Evolutionary conservation across 2,797 vertebrate species (phyloP), one percentile per base, ranked within the genome.

Genomic region (Acropternis orthonyx): DNA sequence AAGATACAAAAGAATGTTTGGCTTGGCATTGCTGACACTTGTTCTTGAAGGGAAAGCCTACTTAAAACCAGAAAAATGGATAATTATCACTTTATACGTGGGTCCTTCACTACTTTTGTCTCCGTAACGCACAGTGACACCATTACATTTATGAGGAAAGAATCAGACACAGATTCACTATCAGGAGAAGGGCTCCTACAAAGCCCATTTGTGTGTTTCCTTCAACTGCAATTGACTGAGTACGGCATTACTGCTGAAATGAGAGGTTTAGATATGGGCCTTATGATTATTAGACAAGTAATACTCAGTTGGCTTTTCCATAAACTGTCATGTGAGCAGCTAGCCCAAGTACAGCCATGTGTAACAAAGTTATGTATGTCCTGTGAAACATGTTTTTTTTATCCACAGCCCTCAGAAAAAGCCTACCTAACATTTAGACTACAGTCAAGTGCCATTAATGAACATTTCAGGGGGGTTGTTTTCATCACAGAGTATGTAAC

Each of bases 1-100:
- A 36, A 49, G 22, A 86, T 67, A 84, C 28, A 80, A 83, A 86
- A 28, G 65, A 86, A 90, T 96, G 85, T 91, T 95, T 94, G 55
- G 43, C 55, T 95, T 95, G 84, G 63, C 73, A 88, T 67, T 91
- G 76, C 68, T 83, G 41, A 76, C 0, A 2, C 11, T 56, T 61
- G 83, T n/a, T 84, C 79, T 83, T 9, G 13, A 92, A 85, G 26
- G 24, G 26, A 28, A 86, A 78, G 36, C 36, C 77, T 92, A 77
- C 75, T 93, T 86, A 84, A 93, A 96, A 75, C 12, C n/a, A 72
- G 89, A 61, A 55, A 58, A 94, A 88, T 3, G 4, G 48, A 46
- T 84, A 77, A 96, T 46, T 85, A 85, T 49, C 69, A 67, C n/a
- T 87, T 85, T 48, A 43, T 59, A 85, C 1, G 3, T 32, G 27